Conservation (phyloP, 1,140 invertebrate genomes). For the Panagrolaimus sp. region DNA sequence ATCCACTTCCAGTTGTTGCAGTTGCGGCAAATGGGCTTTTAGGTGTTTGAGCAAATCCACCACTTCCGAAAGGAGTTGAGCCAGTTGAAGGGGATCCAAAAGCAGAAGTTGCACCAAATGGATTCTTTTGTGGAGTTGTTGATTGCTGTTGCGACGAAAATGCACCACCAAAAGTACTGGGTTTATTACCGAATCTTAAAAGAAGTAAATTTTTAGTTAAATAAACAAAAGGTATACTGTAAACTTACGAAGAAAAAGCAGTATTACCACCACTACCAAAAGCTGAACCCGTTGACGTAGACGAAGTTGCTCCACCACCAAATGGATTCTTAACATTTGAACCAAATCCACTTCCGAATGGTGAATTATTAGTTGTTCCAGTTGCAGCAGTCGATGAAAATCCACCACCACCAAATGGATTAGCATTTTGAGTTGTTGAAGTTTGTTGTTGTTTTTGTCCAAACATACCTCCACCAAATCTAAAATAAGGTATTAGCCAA, state of each 20-base stretch:
- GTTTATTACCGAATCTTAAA: background rate
- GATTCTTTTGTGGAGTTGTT: too few relatives aligned
- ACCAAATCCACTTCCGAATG: background rate
- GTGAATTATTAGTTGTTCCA: background rate
- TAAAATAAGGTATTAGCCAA: background rate
- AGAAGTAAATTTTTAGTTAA: background rate
- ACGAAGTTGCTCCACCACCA: background rate
- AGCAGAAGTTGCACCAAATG: too few relatives aligned
- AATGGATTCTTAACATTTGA: background rate
- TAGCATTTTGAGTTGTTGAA: background rate
- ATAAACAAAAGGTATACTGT: too few relatives aligned
- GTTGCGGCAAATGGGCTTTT: background rate
- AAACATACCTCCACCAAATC: background rate
- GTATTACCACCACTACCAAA: background rate
- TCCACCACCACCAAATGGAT: conserved; percentile 2
- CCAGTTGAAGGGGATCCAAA: too few relatives aligned
- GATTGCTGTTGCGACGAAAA: too few relatives aligned
- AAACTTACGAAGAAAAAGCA: too few relatives aligned
- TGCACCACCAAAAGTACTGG: background rate
- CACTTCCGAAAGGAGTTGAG: too few relatives aligned
- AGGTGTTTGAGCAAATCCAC: too few relatives aligned
- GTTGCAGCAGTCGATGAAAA: too few relatives aligned
- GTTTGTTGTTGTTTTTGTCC: background rate
- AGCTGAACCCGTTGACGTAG: background rate
- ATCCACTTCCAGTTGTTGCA: background rate